Conservation (phyloP, 2,113 vertebrate genomes). For the Jaculus jaculus region DNA sequence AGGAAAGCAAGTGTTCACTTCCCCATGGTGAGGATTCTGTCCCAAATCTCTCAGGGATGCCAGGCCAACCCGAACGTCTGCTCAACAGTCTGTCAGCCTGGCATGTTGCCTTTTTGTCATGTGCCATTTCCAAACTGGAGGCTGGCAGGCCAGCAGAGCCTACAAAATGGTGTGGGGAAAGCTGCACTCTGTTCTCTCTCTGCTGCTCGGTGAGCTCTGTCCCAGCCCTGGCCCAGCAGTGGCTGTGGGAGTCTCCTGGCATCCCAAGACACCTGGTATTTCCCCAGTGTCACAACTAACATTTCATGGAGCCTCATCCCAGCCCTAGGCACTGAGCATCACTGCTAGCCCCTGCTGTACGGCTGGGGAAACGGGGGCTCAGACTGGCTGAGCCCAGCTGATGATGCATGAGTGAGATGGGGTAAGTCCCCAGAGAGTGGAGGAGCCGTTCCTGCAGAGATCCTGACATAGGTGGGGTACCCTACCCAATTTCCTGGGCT, state of each 20-base stretch:
- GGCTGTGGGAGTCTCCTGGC: not conserved
- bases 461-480: not conserved
- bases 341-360: not conserved
- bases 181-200: not conserved
- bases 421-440: not conserved
- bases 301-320: not conserved
- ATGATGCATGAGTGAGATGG: not conserved
- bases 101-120: not conserved
- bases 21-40: rapidly evolving
- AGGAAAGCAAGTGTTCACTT: not conserved
- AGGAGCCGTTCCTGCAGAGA: not conserved
- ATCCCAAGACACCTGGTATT: not conserved
- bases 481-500: not conserved
- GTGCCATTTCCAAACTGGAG: not conserved
- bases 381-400: rapidly evolving
- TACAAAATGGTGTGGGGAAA: not conserved
- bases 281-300: not conserved
- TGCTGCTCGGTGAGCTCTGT: not conserved
- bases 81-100: not conserved
- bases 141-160: not conserved
- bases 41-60: not conserved
- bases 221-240: not conserved
- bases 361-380: not conserved
- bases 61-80: not conserved
- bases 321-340: not conserved